These are phyloP conservation scores for Micrastur ruficollis DNA, from an alignment of 2,797 vertebrate species.

Conservation along the genomic window DNA sequence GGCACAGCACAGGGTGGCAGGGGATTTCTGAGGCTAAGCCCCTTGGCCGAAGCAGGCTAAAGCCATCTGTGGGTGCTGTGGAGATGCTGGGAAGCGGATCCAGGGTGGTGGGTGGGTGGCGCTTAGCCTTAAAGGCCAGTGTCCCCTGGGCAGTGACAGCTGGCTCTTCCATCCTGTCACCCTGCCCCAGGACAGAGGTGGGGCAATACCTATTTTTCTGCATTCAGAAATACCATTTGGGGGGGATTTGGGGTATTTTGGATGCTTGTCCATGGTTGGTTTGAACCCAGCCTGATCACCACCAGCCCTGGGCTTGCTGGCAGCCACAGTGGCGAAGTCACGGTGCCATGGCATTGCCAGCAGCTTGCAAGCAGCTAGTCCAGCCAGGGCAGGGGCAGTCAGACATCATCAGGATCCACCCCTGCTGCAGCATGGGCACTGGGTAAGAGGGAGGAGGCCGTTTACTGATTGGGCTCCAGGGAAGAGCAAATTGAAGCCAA, in stretches of 20 bases:
- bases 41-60: background rate
- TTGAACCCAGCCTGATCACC: background rate
- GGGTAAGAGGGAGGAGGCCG: background rate
- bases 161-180: background rate
- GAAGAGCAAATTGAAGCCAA: background rate
- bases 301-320: background rate
- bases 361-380: background rate
- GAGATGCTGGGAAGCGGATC: background rate
- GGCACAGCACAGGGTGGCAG: background rate
- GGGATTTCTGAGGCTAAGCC: background rate
- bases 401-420: background rate
- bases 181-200: background rate
- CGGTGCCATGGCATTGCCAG: fast-evolving
- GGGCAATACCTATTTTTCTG: background rate
- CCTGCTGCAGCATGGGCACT: fast-evolving
- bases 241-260: fast-evolving
- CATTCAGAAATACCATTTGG: background rate
- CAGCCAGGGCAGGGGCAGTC: no score
- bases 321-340: fast-evolving
- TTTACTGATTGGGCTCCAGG: background rate
- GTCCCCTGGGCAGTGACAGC: background rate
- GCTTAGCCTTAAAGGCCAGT: background rate
- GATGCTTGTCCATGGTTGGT: background rate
- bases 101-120: background rate
- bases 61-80: background rate